Evolutionary conservation across 2,888 invertebrate genomes (phyloP).

Genomic region (Gibbula magus): DNA sequence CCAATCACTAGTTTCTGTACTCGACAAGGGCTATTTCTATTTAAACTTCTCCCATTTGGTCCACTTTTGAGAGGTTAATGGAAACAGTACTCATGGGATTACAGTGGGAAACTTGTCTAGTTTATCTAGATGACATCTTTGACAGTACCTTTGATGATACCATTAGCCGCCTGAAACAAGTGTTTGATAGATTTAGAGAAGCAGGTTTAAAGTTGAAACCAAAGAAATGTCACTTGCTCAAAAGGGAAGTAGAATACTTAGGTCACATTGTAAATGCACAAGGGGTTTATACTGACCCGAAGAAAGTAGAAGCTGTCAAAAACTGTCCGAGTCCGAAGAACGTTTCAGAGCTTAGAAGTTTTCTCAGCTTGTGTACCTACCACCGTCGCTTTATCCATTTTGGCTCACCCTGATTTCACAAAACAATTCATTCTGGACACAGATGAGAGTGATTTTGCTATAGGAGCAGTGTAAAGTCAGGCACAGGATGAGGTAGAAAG

Average conservation of each 20-base stretch:
- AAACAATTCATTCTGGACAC: conserved; percentile 28
- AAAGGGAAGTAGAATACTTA: conserved; percentile 37
- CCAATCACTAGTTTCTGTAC: neutral
- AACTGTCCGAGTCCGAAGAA: conserved; percentile 31
- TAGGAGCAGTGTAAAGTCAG: conserved; percentile 34
- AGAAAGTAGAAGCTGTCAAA: conserved; percentile 33
- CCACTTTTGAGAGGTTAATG: too few species aligned
- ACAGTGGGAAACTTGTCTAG: conserved; percentile 56
- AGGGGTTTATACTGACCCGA: conserved; percentile 34
- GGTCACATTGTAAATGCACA: conserved; percentile 40
- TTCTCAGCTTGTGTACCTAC: conserved; percentile 42
- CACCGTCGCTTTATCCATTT: conserved; percentile 43
- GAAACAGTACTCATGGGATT: conserved; percentile 56
- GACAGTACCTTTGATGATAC: conserved; percentile 42
- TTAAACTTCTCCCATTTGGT: conserved; percentile 59
- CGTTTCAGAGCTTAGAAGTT: conserved; percentile 31
- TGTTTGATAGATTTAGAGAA: conserved; percentile 40
- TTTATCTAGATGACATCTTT: conserved; percentile 71
- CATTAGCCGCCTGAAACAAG: conserved; percentile 23
- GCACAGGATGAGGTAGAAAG: conserved; percentile 30
- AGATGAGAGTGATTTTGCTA: conserved; percentile 36
- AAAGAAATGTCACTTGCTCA: conserved; percentile 44
- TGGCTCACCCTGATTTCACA: conserved; percentile 31
- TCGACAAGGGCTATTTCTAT: neutral
- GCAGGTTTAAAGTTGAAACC: conserved; percentile 45